Evolutionary conservation across 64 coral and sea anemone species (phyloP).

Genomic region (Astreopora myriophthalma): DNA sequence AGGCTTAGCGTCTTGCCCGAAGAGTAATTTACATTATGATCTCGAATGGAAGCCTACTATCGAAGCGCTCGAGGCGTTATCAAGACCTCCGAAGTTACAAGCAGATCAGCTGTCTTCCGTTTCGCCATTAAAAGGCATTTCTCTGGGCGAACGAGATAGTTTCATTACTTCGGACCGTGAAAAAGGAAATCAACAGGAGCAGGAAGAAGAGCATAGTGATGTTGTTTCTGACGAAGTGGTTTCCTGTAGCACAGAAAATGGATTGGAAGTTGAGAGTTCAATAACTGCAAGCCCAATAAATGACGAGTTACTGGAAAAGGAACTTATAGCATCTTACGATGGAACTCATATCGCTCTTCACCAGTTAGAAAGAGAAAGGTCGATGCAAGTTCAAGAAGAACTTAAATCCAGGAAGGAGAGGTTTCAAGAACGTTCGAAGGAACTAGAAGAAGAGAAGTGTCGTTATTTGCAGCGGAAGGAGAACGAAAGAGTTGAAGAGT

Average conservation of each 20-base stretch:
- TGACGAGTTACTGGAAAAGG: constrained; percentile 19
- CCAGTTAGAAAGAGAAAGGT: constrained; percentile 41
- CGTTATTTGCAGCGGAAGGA: constrained; percentile 36
- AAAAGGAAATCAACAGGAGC: not conserved
- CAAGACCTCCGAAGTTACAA: constrained; percentile 42
- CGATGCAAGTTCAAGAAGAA: constrained; percentile 18
- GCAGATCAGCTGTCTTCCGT: not conserved
- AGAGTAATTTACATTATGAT: constrained; percentile 77
- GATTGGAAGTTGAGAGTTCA: not conserved
- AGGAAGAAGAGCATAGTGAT: not conserved
- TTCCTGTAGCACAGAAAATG: not conserved
- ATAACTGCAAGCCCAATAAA: not conserved
- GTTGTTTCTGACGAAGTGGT: not conserved
- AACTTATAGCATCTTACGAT: constrained; percentile 43
- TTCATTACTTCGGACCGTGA: not conserved
- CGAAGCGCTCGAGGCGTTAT: constrained; percentile 34
- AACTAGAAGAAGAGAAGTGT: constrained; percentile 30
- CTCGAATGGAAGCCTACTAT: constrained; percentile 47
- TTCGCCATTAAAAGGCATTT: not conserved
- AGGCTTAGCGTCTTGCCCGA: constrained; percentile 56
- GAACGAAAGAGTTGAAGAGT: constrained; percentile 45
- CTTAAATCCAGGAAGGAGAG: not conserved
- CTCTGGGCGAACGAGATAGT: not conserved
- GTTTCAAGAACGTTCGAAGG: constrained; percentile 40
- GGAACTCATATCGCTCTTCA: constrained; percentile 33